A percentile compares a stretch with the other conserved stretches of the same genome.
Evolutionary conservation across 2,888 invertebrate genomes (phyloP).

Genomic region (Choristoneura rosaceana): DNA sequence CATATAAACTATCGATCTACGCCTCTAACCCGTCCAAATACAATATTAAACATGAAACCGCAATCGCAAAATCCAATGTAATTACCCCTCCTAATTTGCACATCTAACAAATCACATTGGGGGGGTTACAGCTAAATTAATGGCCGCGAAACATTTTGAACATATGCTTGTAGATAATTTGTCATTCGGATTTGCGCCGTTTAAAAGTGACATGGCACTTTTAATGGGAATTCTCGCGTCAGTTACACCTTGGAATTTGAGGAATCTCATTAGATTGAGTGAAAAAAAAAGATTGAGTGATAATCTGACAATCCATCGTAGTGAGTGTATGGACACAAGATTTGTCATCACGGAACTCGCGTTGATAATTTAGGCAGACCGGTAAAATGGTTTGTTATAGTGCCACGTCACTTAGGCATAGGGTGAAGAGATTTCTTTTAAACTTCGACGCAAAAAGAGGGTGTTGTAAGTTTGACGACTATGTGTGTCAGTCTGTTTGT

Average conservation of each 20-base stretch:
- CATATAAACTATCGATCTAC: not conserved
- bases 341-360: no score
- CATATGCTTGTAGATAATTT: slow-evolving; percentile 24
- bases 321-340: no score
- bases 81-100: slow-evolving; percentile 26
- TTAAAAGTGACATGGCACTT: slow-evolving; percentile 18
- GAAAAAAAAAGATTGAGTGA: slow-evolving; percentile 1
- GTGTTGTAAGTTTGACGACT: no score
- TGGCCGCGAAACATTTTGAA: slow-evolving; percentile 10
- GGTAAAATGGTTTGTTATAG: no score
- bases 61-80: slow-evolving; percentile 16
- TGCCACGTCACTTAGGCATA: no score
- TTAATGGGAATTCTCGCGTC: slow-evolving; percentile 7
- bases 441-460: no score
- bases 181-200: not conserved
- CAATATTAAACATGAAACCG: slow-evolving; percentile 9
- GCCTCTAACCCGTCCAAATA: not conserved
- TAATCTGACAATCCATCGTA: no score
- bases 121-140: slow-evolving; percentile 11
- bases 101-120: slow-evolving; percentile 24
- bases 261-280: slow-evolving; percentile 6
- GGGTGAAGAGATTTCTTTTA: no score
- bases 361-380: no score
- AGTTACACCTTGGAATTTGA: not conserved
- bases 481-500: no score